A percentile compares a stretch with the other conserved stretches of the same genome.
Conservation (phyloP, 2,888 invertebrate species). For the Gari tellinella region DNA sequence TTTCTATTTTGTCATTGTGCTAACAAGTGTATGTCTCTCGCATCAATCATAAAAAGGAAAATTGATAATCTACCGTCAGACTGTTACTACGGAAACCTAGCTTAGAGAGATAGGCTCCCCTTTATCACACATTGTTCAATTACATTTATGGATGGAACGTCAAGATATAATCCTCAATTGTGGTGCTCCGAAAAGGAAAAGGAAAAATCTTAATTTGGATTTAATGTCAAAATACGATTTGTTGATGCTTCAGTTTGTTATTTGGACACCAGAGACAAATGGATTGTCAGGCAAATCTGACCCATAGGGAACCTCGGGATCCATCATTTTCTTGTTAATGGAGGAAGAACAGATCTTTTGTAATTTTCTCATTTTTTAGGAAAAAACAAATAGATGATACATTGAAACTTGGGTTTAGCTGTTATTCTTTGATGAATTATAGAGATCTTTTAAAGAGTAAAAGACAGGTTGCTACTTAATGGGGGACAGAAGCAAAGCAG, state of each 20-base stretch:
- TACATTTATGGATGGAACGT: slow-evolving; percentile 37
- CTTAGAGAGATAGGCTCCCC: background rate
- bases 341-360: slow-evolving; percentile 53
- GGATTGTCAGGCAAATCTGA: slow-evolving; percentile 45
- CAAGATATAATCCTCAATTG: slow-evolving; percentile 33
- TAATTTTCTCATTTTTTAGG: slow-evolving; percentile 57
- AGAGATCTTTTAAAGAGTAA: too few relatives aligned
- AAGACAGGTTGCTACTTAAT: too few relatives aligned
- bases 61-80: too few relatives aligned
- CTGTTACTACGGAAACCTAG: too few relatives aligned
- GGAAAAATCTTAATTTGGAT: slow-evolving; percentile 36
- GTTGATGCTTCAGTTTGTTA: slow-evolving; percentile 47
- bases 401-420: slow-evolving; percentile 9
- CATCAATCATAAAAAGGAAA: slow-evolving; percentile 44
- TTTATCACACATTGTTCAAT: slow-evolving; percentile 30
- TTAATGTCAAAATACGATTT: slow-evolving; percentile 40
- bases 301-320: slow-evolving; percentile 40
- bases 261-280: slow-evolving; percentile 43
- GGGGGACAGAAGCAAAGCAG: too few relatives aligned
- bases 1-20: slow-evolving; percentile 57
- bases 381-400: slow-evolving; percentile 31
- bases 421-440: too few relatives aligned
- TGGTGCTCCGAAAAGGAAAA: slow-evolving; percentile 11
- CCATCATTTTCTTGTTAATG: slow-evolving; percentile 52
- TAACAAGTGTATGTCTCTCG: slow-evolving; percentile 49